Evolutionary conservation across 92 coral and sea anemone species (phyloP).

Genomic region (Phenganax marumi): DNA sequence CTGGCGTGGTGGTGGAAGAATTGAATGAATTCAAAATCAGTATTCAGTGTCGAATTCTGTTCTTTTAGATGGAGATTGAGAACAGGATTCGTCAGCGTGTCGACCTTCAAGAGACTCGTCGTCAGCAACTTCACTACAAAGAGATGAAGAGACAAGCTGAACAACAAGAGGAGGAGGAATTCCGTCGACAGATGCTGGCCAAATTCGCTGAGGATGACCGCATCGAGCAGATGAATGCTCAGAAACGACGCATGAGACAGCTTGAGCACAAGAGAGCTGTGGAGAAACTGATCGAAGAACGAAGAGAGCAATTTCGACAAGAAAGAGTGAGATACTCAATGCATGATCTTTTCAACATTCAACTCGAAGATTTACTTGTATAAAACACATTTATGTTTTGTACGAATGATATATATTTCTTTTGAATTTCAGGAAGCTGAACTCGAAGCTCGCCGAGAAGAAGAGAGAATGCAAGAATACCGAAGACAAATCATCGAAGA

Average conservation of each 20-base stretch:
- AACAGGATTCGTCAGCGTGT: constrained; percentile 88
- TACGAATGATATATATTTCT: not conserved
- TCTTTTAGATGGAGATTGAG: constrained; percentile 73
- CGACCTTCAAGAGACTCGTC: constrained; percentile 89
- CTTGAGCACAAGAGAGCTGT: constrained; percentile 93
- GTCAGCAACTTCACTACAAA: constrained; percentile 88
- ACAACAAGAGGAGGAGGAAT: constrained; percentile 88
- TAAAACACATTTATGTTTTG: not conserved
- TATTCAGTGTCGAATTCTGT: not conserved
- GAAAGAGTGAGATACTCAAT: constrained; percentile 64
- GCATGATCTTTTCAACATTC: not conserved
- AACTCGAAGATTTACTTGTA: too few relatives aligned
- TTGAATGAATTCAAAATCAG: too few relatives aligned
- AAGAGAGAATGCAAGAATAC: constrained; percentile 90
- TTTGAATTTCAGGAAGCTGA: constrained; percentile 76
- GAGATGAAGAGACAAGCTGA: constrained; percentile 83
- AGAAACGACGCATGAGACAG: constrained; percentile 87
- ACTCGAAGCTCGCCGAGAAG: constrained; percentile 88
- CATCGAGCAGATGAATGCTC: constrained; percentile 98
- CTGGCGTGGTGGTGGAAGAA: too few relatives aligned
- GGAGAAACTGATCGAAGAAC: constrained; percentile 80
- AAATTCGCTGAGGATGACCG: constrained; percentile 98
- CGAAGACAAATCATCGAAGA: constrained; percentile 91
- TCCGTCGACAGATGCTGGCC: constrained; percentile 87
- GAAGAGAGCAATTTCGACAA: constrained; percentile 81